Conservation (phyloP, 1,140 invertebrate genomes). For the Whitmania pigra region DNA sequence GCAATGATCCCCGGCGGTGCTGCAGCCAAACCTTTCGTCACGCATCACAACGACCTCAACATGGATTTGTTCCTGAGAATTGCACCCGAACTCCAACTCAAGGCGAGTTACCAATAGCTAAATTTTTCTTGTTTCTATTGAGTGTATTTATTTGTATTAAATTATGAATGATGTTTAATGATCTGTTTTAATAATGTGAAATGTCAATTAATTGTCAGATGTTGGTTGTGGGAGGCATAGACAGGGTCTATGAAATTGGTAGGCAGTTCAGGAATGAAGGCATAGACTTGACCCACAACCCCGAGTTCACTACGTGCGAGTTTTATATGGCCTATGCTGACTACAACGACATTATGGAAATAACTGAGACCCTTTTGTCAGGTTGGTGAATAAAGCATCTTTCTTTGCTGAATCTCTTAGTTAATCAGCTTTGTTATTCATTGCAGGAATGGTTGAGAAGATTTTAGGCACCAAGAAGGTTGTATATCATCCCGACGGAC, state of each 20-base stretch:
- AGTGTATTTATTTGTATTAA: background rate
- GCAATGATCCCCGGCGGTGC: slow-evolving; percentile 97
- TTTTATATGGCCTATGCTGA: slow-evolving; percentile 99
- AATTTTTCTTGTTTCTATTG: background rate
- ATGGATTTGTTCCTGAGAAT: slow-evolving; percentile 94
- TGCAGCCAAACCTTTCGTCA: slow-evolving; percentile 94
- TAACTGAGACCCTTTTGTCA: slow-evolving; percentile 83
- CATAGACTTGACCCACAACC: slow-evolving; percentile 96
- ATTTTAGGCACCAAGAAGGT: slow-evolving; percentile 60
- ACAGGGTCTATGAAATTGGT: slow-evolving; percentile 95
- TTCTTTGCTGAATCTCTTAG: background rate
- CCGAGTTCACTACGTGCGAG: slow-evolving; percentile 97
- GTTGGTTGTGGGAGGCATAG: slow-evolving; percentile 90
- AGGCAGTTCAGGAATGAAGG: slow-evolving; percentile 95
- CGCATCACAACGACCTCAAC: slow-evolving; percentile 95
- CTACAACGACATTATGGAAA: slow-evolving; percentile 83
- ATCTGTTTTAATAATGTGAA: too few relatives aligned
- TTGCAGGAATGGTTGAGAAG: slow-evolving; percentile 55
- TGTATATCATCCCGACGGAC: slow-evolving; percentile 83
- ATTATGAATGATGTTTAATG: background rate
- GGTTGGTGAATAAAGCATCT: slow-evolving; percentile 40
- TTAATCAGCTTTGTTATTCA: too few relatives aligned
- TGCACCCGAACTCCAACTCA: slow-evolving; percentile 93
- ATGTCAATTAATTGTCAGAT: slow-evolving; percentile 49
- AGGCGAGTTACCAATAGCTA: slow-evolving; percentile 46